These are phyloP conservation scores for Potamilus streckersoni DNA, from an alignment of 1,140 invertebrate species.

Conservation along the genomic window DNA sequence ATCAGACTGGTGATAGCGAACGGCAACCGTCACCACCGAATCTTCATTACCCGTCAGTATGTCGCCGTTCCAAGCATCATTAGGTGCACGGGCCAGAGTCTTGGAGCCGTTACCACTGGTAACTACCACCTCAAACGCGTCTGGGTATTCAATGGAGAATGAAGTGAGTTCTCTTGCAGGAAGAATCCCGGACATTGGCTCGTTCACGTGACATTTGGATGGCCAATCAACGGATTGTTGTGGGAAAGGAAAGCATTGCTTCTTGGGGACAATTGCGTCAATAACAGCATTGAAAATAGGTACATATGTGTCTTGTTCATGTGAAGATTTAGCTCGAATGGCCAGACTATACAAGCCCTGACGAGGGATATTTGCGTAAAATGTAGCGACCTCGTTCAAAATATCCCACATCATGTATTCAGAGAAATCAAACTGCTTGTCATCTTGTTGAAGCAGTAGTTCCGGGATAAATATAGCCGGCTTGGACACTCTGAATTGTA, in stretches of 20 bases:
- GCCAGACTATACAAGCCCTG: slow-evolving; percentile 29
- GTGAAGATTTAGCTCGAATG: slow-evolving; percentile 24
- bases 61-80: slow-evolving; percentile 24
- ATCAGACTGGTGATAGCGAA: slow-evolving; percentile 16
- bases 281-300: slow-evolving; percentile 28
- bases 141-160: slow-evolving; percentile 28
- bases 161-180: slow-evolving; percentile 21
- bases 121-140: slow-evolving; percentile 18
- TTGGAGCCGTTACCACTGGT: slow-evolving; percentile 32
- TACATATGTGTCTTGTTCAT: slow-evolving; percentile 19
- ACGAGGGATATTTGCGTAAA: slow-evolving; percentile 26
- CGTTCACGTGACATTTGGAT: slow-evolving; percentile 25
- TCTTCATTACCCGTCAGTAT: slow-evolving; percentile 28
- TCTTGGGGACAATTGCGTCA: slow-evolving; percentile 34
- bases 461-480: slow-evolving; percentile 28
- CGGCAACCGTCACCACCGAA: slow-evolving; percentile 28
- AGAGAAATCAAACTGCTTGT: slow-evolving; percentile 27
- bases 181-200: slow-evolving; percentile 22
- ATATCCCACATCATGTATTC: slow-evolving; percentile 36
- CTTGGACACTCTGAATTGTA: slow-evolving; percentile 35
- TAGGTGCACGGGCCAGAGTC: slow-evolving; percentile 10
- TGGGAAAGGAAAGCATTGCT: slow-evolving; percentile 30
- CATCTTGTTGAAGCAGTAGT: slow-evolving; percentile 25
- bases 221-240: slow-evolving; percentile 35
- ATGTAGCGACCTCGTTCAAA: slow-evolving; percentile 18